These are phyloP conservation scores for Geococcyx californianus DNA, from an alignment of 2,113 vertebrate species.

Conservation along the genomic window DNA sequence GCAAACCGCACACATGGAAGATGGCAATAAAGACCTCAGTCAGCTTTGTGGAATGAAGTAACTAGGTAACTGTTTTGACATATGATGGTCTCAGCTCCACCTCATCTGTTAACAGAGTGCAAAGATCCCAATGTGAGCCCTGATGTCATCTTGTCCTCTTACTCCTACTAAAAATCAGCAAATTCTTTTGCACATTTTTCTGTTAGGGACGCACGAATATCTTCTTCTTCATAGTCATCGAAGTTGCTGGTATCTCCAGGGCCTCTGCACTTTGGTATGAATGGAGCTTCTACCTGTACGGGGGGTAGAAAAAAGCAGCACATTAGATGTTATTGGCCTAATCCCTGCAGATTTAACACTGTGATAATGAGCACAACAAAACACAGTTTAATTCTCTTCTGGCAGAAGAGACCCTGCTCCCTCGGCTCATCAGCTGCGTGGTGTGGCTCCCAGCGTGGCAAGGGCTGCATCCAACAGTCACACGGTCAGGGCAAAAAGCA, in stretches of 20 bases:
- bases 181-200: slow-evolving; percentile 99
- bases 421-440: background rate
- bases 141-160: slow-evolving; percentile 76
- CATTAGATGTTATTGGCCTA: background rate
- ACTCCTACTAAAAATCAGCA: slow-evolving; percentile 91
- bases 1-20: slow-evolving; percentile 88
- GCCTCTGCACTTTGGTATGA: slow-evolving; percentile 99
- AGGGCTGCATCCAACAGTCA: background rate
- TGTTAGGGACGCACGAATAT: slow-evolving; percentile 95
- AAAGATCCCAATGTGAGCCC: slow-evolving; percentile 88
- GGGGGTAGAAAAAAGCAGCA: background rate
- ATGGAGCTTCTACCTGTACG: slow-evolving; percentile 93
- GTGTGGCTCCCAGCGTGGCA: fast-evolving
- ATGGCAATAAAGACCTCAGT: slow-evolving; percentile 90
- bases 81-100: slow-evolving; percentile 87
- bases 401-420: background rate
- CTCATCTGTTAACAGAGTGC: slow-evolving; percentile 87
- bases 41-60: slow-evolving; percentile 92
- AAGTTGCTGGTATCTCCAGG: slow-evolving; percentile 99
- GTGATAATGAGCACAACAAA: background rate
- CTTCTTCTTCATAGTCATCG: slow-evolving; percentile 98
- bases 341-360: background rate
- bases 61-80: slow-evolving; percentile 87
- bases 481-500: background rate
- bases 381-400: background rate